Evolutionary conservation across 2,888 invertebrate species (phyloP), one percentile per base, ranked within the genome.

Genomic region (Neelides folsomi): DNA sequence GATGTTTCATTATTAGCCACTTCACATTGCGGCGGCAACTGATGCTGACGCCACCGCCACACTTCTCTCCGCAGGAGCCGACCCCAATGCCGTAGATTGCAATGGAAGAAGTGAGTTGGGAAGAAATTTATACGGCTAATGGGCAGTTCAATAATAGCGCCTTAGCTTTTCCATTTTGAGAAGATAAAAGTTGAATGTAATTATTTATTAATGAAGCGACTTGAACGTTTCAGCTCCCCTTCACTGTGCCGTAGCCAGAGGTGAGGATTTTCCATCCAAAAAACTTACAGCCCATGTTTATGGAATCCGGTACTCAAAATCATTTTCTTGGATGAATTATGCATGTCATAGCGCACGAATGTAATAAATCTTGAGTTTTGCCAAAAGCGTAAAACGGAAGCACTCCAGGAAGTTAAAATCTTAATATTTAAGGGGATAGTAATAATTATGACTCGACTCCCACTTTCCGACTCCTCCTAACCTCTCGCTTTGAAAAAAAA

Each of bases 171-270:
- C 47, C 1, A 53, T 52, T 44, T 56, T 56, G n/a, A 74, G 87
- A 45, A 27, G 27, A 27, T 27, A 27, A 27, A 27, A 27, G 27
- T 27, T 27, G 27, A 27, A 27, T 27, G 27, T 27, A 27, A 27
- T 27, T 27, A 27, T 27, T 27, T 27, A 27, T 27, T 27, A 27
- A 27, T 27, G 27, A 27, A 27, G 7, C 27, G 3, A 27, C 27
- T 27, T 27, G 7, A 5, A 7, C 27, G 27, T 27, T 27, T 27
- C 27, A 27, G 27, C 86, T 0, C 80, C 88, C 0, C 70, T 89
- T 15, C 88, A 89, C 68, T 82, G 86, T 1, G 86, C 87, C 1
- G 79, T 89, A 10, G 83, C 86, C n/a, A 84, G 86, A 70, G 83
- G 86, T 0, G 79, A 41, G 45, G 16, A 42, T 12, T 45, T n/a